Evolutionary conservation across 2,888 invertebrate genomes (phyloP).

Genomic region (Leptopilina myrica): DNA sequence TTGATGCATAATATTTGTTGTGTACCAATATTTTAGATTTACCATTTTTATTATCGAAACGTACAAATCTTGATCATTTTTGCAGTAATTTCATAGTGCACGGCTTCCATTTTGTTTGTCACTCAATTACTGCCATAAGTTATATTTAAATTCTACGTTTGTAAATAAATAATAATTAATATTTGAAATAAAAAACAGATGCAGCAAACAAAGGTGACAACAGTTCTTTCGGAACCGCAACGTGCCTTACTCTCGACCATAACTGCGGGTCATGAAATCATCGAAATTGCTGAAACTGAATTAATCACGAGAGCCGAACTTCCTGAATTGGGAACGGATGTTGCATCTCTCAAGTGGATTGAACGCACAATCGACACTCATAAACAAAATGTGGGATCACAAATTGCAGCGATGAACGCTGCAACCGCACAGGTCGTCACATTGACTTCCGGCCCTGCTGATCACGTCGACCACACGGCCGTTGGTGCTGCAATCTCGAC

Average conservation of each 20-base stretch:
- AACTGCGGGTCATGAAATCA: constrained; percentile 91
- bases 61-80: constrained; percentile 14
- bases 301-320: constrained; percentile 81
- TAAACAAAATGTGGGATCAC: constrained; percentile 96
- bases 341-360: constrained; percentile 94
- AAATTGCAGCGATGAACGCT: constrained; percentile 99
- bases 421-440: constrained; percentile 98
- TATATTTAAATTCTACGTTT: background rate
- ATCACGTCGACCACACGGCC: constrained; percentile 96
- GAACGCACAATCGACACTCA: constrained; percentile 95
- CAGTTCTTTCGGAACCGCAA: constrained; percentile 93
- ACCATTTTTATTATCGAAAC: constrained; percentile 9
- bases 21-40: constrained; percentile 35
- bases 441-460: constrained; percentile 87
- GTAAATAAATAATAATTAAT: constrained; percentile 6
- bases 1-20: constrained; percentile 47
- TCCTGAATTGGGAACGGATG: constrained; percentile 89
- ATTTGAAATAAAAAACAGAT: constrained; percentile 76
- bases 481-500: constrained; percentile 98
- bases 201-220: constrained; percentile 91
- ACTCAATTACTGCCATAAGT: constrained; percentile 1
- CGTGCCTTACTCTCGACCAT: constrained; percentile 94
- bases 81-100: constrained; percentile 16
- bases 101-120: constrained; percentile 38
- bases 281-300: constrained; percentile 90